Conservation (phyloP, 2,113 vertebrate genomes). For the Corvus cornix region DNA sequence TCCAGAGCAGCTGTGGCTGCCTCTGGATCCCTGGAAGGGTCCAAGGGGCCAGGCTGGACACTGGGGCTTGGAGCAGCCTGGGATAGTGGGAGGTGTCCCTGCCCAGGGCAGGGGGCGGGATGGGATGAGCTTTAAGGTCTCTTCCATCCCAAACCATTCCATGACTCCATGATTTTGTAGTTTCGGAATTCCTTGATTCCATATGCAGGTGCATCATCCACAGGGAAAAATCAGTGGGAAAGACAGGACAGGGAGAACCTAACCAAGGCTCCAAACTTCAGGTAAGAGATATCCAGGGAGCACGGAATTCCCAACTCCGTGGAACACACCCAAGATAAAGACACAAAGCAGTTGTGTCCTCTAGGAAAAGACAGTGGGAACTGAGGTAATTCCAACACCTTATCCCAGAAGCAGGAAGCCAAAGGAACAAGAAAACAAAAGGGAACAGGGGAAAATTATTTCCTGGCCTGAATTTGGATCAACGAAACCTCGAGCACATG, state of each 20-base stretch:
- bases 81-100: not conserved
- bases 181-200: not conserved
- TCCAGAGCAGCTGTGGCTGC: not conserved
- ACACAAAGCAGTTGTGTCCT: not conserved
- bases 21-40: not conserved
- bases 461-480: not conserved
- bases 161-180: not conserved
- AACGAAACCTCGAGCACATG: not conserved
- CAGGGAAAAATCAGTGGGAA: not conserved
- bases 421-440: not conserved
- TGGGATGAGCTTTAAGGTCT: fast-evolving
- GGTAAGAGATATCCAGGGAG: not conserved
- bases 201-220: not conserved
- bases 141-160: not conserved
- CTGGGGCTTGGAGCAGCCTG: not conserved
- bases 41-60: not conserved
- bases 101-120: not conserved
- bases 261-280: not conserved
- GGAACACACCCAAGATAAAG: not conserved
- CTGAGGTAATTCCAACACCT: not conserved
- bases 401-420: not conserved
- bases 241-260: not conserved
- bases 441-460: not conserved
- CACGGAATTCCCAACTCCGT: fast-evolving
- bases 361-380: not conserved